phyloP scores from a whole-genome alignment of 2,888 invertebrate species.

The Anthrax anthrax region DNA sequence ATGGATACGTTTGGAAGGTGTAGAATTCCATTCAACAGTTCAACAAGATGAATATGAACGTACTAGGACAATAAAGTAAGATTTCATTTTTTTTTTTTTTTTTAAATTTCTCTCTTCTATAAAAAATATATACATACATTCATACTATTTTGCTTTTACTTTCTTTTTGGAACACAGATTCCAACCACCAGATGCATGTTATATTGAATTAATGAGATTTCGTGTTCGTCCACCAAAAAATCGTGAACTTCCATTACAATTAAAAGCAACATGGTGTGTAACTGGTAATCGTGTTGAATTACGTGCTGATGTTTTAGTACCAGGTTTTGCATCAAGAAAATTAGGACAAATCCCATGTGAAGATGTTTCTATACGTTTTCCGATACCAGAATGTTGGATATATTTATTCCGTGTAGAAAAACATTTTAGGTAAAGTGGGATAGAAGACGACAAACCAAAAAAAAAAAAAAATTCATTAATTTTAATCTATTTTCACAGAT shows the following conservation, averaged over 20 bases:
- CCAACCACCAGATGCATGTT: constrained; percentile 94
- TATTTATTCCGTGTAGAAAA: constrained; percentile 97
- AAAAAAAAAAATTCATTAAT: neutral
- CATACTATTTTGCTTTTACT: constrained; percentile 1
- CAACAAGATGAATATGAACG: constrained; percentile 80
- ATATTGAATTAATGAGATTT: constrained; percentile 92
- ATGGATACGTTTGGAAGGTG: constrained; percentile 92
- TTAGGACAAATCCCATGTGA: constrained; percentile 94
- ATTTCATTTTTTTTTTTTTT: neutral
- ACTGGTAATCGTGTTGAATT: constrained; percentile 88
- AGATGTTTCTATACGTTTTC: constrained; percentile 90
- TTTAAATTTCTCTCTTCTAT: too few species aligned
- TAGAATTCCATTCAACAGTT: constrained; percentile 89
- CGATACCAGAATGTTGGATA: constrained; percentile 99
- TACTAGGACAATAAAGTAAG: constrained; percentile 69
- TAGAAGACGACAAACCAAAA: neutral
- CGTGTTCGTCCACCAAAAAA: constrained; percentile 89
- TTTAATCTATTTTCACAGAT: constrained; percentile 38
- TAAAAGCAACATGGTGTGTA: constrained; percentile 79
- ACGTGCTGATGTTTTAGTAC: constrained; percentile 87
- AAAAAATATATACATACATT: neutral
- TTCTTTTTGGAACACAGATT: constrained; percentile 60
- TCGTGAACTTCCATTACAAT: constrained; percentile 89
- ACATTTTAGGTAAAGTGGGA: constrained; percentile 50
- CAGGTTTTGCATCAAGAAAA: constrained; percentile 91